Evolutionary conservation across 2,888 invertebrate genomes (phyloP).

Genomic region (Coenonympha arcania): DNA sequence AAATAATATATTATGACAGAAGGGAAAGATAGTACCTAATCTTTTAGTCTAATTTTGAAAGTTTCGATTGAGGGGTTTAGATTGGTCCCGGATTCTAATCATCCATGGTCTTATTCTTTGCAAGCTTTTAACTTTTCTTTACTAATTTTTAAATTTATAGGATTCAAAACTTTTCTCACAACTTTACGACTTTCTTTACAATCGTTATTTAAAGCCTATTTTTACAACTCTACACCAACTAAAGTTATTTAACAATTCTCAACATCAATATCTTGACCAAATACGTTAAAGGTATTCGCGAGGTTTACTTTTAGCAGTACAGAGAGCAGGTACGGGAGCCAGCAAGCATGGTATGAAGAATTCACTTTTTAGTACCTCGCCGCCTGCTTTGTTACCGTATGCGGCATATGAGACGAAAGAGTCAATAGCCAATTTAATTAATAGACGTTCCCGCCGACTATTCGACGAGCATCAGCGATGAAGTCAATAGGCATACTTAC

Average conservation of each 20-base stretch:
- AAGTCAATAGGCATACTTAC: conserved; percentile 58
- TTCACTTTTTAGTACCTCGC: conserved; percentile 54
- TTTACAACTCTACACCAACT: conserved; percentile 47
- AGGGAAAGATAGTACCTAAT: too few relatives aligned
- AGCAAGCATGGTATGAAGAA: conserved; percentile 39
- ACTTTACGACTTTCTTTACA: conserved; percentile 3
- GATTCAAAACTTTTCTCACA: conserved; percentile 1
- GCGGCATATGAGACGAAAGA: conserved; percentile 44
- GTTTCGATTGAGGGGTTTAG: too few relatives aligned
- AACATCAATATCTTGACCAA: conserved; percentile 42
- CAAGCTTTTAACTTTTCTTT: too few relatives aligned
- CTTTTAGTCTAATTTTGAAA: too few relatives aligned
- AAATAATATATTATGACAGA: too few relatives aligned
- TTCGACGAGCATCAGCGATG: conserved; percentile 39
- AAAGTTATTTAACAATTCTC: conserved; percentile 46
- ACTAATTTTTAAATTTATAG: too few relatives aligned
- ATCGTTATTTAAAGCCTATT: conserved; percentile 40
- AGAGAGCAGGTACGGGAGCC: too few relatives aligned
- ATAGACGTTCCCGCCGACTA: conserved; percentile 47
- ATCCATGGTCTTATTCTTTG: too few relatives aligned
- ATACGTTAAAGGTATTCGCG: conserved; percentile 42
- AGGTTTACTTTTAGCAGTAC: conserved; percentile 52
- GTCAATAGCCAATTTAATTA: conserved; percentile 52
- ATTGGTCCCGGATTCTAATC: too few relatives aligned
- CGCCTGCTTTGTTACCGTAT: conserved; percentile 49